Conservation (phyloP, 2,888 invertebrate species). For the Tenthredo distinguenda region DNA sequence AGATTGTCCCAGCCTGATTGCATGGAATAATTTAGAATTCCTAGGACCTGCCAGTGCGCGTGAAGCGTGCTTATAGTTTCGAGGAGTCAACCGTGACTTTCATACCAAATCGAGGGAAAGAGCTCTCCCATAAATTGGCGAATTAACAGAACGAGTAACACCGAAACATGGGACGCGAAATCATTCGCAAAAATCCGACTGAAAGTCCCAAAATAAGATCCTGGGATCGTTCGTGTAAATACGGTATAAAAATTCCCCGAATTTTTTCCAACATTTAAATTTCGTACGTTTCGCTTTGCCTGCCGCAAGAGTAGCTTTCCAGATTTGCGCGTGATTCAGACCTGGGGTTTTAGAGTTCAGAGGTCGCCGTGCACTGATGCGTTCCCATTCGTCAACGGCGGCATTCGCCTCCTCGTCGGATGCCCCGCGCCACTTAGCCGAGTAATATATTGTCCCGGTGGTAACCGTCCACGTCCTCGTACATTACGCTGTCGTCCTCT, state of each 20-base stretch:
- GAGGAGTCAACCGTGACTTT: neutral
- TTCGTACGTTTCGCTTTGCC: neutral
- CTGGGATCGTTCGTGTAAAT: neutral
- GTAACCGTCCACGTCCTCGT: conserved; percentile 71
- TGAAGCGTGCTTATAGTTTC: conserved; percentile 13
- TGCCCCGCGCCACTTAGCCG: conserved; percentile 66
- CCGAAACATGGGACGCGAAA: neutral
- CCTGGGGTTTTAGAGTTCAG: conserved; percentile 38
- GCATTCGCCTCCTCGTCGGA: conserved; percentile 48
- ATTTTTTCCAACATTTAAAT: neutral
- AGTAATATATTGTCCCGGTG: conserved; percentile 72
- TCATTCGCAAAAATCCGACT: neutral
- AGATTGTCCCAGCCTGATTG: conserved; percentile 49
- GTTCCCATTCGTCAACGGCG: conserved; percentile 52
- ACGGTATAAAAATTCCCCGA: neutral
- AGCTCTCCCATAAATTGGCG: neutral
- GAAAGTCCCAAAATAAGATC: neutral
- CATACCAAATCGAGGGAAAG: neutral
- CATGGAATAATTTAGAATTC: conserved; percentile 49
- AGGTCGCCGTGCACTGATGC: conserved; percentile 51
- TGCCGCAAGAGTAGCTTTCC: neutral
- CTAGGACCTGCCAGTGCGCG: conserved; percentile 13
- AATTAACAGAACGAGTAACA: neutral
- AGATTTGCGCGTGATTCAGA: conserved; percentile 49
- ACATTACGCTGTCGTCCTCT: conserved; percentile 49